A percentile compares a stretch with the other conserved stretches of the same genome.
Conservation (phyloP, 2,113 vertebrate genomes). For the Lota lota region DNA sequence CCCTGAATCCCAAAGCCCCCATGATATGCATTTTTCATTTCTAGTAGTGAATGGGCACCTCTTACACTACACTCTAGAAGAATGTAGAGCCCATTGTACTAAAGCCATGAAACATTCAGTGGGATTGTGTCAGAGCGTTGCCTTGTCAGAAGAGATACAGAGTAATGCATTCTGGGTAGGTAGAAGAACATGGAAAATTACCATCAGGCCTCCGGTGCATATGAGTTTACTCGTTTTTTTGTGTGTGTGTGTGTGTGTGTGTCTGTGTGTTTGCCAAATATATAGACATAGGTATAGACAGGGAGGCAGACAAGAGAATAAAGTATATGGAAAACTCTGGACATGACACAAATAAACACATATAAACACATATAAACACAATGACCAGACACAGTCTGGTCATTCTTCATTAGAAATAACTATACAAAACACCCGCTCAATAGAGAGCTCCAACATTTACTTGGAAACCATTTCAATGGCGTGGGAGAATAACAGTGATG, state of each 20-base stretch:
- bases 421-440: too few species aligned
- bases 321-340: not conserved
- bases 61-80: not conserved
- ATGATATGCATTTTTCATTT: not conserved
- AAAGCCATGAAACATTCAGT: not conserved
- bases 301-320: not conserved
- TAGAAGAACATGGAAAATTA: not conserved
- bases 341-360: too few species aligned
- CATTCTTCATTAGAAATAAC: too few species aligned
- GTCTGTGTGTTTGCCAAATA: not conserved
- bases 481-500: too few species aligned
- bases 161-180: not conserved
- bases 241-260: conserved; percentile 1
- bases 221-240: not conserved
- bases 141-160: not conserved
- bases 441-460: too few species aligned
- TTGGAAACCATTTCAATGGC: too few species aligned
- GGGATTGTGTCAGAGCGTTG: not conserved
- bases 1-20: not conserved
- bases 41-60: not conserved
- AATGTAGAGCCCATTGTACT: not conserved
- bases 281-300: not conserved
- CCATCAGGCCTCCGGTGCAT: not conserved
- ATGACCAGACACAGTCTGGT: too few species aligned
- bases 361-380: not conserved